Evolutionary conservation across 2,888 invertebrate species (phyloP), one percentile per base, ranked within the genome.

Genomic region (Anticlea derivata): DNA sequence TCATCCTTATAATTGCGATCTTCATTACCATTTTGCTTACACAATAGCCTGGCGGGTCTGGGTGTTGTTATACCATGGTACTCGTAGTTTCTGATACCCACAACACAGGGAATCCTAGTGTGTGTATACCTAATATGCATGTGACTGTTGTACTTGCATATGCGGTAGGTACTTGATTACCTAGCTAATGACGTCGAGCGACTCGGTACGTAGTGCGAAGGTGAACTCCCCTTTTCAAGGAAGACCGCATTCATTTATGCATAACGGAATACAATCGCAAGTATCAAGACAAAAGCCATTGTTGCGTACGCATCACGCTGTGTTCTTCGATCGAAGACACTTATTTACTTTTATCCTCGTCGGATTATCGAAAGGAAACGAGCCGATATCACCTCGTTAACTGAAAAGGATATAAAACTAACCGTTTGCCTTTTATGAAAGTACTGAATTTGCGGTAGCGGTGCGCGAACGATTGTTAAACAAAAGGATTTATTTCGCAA

Each of bases 321-420:
- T 56, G 55, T 55, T 44, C 17, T 11, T 34, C 2, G 33, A 12
- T 50, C 49, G 38, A 33, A 43, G 40, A 37, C 30, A 41, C 27
- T 55, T 55, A 45, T 24, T 63, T 68, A 6, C 26, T 65, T 73
- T 75, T 72, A 67, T 70, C 71, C 68, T 69, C 63, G 58, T 66
- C 54, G 61, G 60, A 68, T 75, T 72, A 80, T 73, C 72, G 58
- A 69, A 70, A 76, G 78, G 79, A 81, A 78, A 75, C 62, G 60
- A 44, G 48, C 47, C 61, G 68, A 72, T 73, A 75, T 65, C 63
- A 66, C 57, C 61, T 69, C 40, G 47, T 61, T 60, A 66, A 61
- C 63, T 62, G 52, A 63, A 63, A 55, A 58, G 57, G 53, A 52
- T 75, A 76, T 79, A 80, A 69, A 79, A 70, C 58, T 64, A 60